phyloP scores from a whole-genome alignment of 2,888 invertebrate species.

The Copidosoma aretas region DNA sequence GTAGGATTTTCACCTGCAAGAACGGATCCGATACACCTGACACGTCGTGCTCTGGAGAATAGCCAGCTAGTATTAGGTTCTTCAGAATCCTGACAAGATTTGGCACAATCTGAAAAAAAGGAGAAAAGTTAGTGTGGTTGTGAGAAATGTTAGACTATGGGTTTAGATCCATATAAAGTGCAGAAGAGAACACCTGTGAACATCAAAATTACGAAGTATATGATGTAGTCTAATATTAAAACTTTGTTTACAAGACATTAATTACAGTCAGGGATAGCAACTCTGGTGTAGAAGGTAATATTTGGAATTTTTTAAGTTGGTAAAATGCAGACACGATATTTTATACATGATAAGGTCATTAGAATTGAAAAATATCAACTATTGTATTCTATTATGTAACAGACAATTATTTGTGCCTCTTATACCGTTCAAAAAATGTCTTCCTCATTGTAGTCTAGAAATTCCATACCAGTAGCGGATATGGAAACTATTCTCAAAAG shows the following conservation, averaged over 20 bases:
- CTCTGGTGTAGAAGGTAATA: too few species aligned
- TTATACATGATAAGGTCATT: too few species aligned
- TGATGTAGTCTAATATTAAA: conserved; percentile 15
- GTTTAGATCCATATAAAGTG: conserved; percentile 40
- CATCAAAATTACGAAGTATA: conserved; percentile 34
- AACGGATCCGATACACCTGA: conserved; percentile 99
- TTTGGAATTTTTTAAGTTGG: too few species aligned
- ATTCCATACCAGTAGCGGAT: too few species aligned
- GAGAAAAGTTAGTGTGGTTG: conserved; percentile 14
- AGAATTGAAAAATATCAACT: too few species aligned
- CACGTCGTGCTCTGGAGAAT: conserved; percentile 99
- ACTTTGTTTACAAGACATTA: conserved; percentile 22
- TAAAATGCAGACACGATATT: too few species aligned
- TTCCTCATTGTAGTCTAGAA: too few species aligned
- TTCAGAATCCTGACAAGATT: conserved; percentile 98
- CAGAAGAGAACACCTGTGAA: conserved; percentile 43
- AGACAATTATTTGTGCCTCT: too few species aligned
- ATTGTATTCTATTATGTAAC: too few species aligned
- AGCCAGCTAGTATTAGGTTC: conserved; percentile 97
- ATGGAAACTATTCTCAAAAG: too few species aligned
- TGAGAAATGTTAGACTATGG: background rate
- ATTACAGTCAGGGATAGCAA: conserved; percentile 13
- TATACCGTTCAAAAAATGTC: too few species aligned
- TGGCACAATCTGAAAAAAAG: conserved; percentile 86
- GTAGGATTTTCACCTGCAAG: conserved; percentile 97